phyloP scores from a whole-genome alignment of 2,888 invertebrate species.

The Pristionchus maxplancki region DNA sequence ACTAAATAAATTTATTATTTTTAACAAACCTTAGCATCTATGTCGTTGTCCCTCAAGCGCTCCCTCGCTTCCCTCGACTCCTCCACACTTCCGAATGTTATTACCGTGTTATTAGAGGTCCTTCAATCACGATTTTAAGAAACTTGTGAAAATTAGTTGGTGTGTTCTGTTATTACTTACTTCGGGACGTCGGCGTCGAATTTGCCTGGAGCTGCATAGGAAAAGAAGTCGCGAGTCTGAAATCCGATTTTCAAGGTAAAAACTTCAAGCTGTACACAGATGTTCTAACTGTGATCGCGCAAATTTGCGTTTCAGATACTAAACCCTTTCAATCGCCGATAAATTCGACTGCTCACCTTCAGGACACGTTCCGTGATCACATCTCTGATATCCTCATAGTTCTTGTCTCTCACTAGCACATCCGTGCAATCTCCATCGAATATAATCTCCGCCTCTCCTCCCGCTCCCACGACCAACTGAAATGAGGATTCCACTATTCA shows the following conservation, averaged over 20 bases:
- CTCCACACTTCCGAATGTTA: neutral
- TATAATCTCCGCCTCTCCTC: conserved; percentile 2
- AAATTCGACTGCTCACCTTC: neutral
- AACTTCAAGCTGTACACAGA: no score
- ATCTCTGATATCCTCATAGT: neutral
- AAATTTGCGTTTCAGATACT: neutral
- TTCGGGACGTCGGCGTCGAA: neutral
- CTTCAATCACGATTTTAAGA: neutral
- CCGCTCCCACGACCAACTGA: neutral
- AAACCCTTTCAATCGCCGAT: neutral
- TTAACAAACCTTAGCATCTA: neutral
- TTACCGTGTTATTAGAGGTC: neutral
- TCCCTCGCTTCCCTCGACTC: neutral
- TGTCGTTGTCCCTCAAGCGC: neutral
- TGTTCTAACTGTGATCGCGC: no score
- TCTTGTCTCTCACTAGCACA: neutral
- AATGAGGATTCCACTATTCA: neutral
- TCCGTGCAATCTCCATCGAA: conserved; percentile 28
- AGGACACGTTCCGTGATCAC: neutral
- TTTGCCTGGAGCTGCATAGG: neutral
- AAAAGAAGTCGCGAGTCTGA: neutral
- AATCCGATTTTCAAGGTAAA: no score
- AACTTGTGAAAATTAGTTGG: neutral
- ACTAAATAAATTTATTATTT: neutral
- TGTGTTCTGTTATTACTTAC: neutral